These are phyloP conservation scores for Mellivora capensis DNA, from an alignment of 2,113 vertebrate genomes.

Conservation along the genomic window DNA sequence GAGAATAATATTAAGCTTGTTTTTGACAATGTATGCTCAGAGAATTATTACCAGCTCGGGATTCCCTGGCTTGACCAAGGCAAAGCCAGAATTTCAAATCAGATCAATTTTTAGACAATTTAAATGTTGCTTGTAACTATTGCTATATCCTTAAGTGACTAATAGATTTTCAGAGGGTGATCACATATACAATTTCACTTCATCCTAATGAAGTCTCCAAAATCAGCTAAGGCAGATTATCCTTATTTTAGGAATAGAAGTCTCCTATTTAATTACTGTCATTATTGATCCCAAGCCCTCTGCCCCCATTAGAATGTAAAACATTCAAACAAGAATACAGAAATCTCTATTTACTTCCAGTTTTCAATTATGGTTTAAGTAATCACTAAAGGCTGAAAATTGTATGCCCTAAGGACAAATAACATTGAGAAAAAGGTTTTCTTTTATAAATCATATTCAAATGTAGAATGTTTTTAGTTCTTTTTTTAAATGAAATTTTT, in stretches of 20 bases:
- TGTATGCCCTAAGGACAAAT: neutral
- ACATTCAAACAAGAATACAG: neutral
- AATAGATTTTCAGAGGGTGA: neutral
- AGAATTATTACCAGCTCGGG: too few relatives aligned
- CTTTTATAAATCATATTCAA: neutral
- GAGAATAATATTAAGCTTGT: neutral
- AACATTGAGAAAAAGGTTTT: neutral
- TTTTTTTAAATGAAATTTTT: neutral
- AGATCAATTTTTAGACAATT: neutral
- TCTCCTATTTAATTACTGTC: neutral
- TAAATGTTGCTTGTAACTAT: neutral
- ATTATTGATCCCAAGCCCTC: neutral
- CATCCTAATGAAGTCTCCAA: neutral
- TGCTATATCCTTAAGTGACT: neutral
- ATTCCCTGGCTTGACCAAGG: neutral
- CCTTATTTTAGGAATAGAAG: neutral
- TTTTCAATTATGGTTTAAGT: neutral
- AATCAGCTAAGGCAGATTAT: neutral
- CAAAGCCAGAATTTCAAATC: neutral
- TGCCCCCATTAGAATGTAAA: neutral
- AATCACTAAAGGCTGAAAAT: neutral
- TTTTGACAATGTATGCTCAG: neutral
- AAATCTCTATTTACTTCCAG: neutral
- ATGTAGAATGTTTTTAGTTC: neutral
- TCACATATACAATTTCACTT: neutral